Base-by-base conservation (phyloP, 2,113 vertebrate species). In the Cranoglanis bouderius region DNA sequence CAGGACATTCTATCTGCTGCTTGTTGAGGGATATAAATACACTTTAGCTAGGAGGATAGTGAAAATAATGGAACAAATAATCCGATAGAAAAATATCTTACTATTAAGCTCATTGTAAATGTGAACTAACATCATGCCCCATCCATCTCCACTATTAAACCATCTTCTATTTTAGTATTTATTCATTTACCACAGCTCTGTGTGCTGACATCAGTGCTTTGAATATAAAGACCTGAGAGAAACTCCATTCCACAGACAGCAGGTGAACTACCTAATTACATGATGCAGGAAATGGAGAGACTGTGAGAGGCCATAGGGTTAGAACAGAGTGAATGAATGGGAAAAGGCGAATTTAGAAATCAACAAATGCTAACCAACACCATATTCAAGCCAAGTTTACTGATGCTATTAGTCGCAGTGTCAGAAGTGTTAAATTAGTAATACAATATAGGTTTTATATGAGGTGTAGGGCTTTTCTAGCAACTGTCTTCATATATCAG, bases 251-350 rank as follows among this genome's bases (percentile, higher is more conserved):
- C 84, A 82, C 72, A 90, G 86, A 89, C 90, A 91, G 87, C 89
- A 92, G 90, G 91, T 92, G 88, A 90, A 88, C 80, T 84, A 91
- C 85, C 26, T 91, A 94, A 94, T 93, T 93, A 93, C 89, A 18
- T 55, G n/a, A 59, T 35, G 19, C 78, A 49, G 82, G 43, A 89
- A 74, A 63, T 49, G 38, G 43, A 90, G 84, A 90, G 59, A 86
- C 43, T 46, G 46, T n/a, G 51, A 80, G 88, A 88, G 67, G 75
- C 32, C 84, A 89, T 21, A 26, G 61, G 46, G 21, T 38, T 63
- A 55, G 38, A 87, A 81, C 6, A 65, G 85, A 46, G 35, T 7
- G 38, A 6, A 70, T n/a, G 10, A 49, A 83, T 21, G 63, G 82
- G 65, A 67, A 49, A 6, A 9, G 46, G 57, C 24, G 67, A 29